Evolutionary conservation across 1,140 invertebrate species (phyloP).

Genomic region (Carcinoscorpius rotundicauda): DNA sequence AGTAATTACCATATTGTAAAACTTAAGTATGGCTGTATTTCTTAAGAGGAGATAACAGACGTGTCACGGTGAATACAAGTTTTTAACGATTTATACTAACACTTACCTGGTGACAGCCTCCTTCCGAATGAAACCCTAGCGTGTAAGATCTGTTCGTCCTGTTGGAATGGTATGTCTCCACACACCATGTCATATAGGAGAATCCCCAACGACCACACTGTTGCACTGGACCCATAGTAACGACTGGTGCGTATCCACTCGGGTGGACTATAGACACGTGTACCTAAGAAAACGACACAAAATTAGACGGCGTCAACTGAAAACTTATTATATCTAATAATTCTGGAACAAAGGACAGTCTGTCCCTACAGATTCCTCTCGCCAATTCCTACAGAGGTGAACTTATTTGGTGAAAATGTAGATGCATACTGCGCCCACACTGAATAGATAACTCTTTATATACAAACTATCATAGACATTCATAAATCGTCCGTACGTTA

Average conservation of each 20-base stretch:
- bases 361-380: conserved; percentile 10
- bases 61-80: neutral
- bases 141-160: conserved; percentile 48
- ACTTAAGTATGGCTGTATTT: too few species aligned
- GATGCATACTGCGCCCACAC: neutral
- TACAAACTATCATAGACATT: neutral
- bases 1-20: too few species aligned
- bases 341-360: neutral
- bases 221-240: conserved; percentile 46
- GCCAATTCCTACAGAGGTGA: neutral
- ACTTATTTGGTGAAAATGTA: neutral
- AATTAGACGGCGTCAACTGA: conserved; percentile 8
- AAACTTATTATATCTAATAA: neutral
- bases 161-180: conserved; percentile 55
- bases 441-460: neutral
- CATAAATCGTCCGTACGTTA: too few species aligned
- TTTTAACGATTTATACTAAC: neutral
- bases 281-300: conserved; percentile 40
- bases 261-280: conserved; percentile 52
- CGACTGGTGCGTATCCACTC: conserved; percentile 48
- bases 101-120: conserved; percentile 34
- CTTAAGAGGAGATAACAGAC: neutral
- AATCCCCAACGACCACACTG: conserved; percentile 55
- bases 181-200: conserved; percentile 55
- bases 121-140: conserved; percentile 39